Evolutionary conservation across 2,888 invertebrate species (phyloP), one percentile per base, ranked within the genome.

Genomic region (Gryllus longicercus): DNA sequence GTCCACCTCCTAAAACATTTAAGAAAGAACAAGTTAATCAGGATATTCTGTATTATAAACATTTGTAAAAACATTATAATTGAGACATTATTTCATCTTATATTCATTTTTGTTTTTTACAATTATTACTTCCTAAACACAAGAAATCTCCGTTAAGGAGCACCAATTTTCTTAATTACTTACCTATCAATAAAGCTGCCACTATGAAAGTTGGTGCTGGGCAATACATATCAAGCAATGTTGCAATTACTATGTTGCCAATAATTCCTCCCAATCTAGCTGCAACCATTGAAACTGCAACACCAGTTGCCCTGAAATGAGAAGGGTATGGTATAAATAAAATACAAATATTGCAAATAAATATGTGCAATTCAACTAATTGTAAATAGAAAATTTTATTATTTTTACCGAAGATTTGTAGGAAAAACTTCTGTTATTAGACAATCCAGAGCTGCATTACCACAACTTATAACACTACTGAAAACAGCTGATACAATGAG

Each of bases 361-460:
- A 25, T 1, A 75, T 23, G 21, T 75, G 4, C n/a, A 23, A n/a
- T 23, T 75, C 38, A 38, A 11, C 11, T 25, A 14, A 25, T 23
- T 75, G 23, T 25, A 21, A 11, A 74, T 74, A 12, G 74, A 21
- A n/a, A 8, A 74, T 74, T 74, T 74, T 74, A n/a, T 23, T 2
- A 21, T 76, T 25, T 82, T 81, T 88, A 94, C 94, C 96, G 92
- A 85, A 97, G 90, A 88, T 95, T 93, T 75, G 97, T 97, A 63
- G 97, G 97, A 87, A 96, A 97, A 82, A 97, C 94, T 89, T 97
- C 97, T 49, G 96, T 96, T 85, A 95, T 95, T 84, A 97, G 91
- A 86, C 97, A 97, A 89, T 96, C 96, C 82, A 97, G 90, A 8
- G 96, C 95, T 79, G 95, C 95, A 87, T 95, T 95, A 83, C 95